Percentiles rank a stretch among this genome's conserved stretches.
phyloP scores from a whole-genome alignment of 2,888 invertebrate genomes.

The Crematogaster levior region DNA sequence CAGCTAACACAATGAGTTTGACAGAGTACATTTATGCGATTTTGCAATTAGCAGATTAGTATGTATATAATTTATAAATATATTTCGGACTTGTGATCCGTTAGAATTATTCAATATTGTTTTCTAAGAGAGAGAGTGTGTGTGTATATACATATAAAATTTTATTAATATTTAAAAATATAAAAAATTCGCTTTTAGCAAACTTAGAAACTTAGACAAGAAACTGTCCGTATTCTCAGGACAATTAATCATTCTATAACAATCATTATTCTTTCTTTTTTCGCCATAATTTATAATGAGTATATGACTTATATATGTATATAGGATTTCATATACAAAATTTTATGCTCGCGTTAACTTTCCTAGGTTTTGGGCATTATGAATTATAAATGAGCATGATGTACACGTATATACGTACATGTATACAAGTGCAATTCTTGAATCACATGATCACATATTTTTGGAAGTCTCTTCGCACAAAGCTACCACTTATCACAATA shows the following conservation, averaged over 20 bases:
- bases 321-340: background rate
- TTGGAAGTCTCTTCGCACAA: constrained; percentile 64
- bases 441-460: constrained; percentile 37
- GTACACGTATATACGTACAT: background rate
- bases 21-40: constrained; percentile 48
- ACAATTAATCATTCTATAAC: constrained; percentile 8
- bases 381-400: constrained; percentile 26
- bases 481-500: constrained; percentile 79
- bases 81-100: background rate
- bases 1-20: constrained; percentile 54
- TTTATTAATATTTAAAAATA: constrained; percentile 19
- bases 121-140: too few relatives aligned
- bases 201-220: background rate
- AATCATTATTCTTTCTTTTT: background rate
- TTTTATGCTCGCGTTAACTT: constrained; percentile 14
- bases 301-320: background rate
- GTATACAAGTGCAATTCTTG: constrained; percentile 24
- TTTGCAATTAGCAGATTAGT: constrained; percentile 28
- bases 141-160: constrained; percentile 19
- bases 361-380: background rate
- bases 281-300: background rate
- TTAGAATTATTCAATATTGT: background rate
- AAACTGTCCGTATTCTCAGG: background rate
- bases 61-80: constrained; percentile 15
- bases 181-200: background rate